Conservation (phyloP, 2,113 vertebrate species). For the Chionodraco myersi region DNA sequence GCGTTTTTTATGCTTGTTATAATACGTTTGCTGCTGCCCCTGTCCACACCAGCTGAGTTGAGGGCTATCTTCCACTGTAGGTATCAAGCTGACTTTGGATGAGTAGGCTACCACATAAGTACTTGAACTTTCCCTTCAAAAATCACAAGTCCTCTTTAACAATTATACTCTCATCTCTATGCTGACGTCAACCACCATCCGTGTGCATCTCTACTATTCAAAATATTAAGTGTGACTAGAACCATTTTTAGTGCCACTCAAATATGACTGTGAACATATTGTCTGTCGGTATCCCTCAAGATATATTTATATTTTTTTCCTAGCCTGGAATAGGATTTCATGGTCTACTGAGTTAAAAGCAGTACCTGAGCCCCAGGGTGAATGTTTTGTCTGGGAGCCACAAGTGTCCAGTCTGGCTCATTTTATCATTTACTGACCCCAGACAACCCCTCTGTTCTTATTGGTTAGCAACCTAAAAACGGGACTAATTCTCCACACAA, state of each 20-base stretch:
- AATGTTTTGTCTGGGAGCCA: constrained; percentile 68
- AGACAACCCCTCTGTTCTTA: constrained; percentile 69
- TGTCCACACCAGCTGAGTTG: too few relatives aligned
- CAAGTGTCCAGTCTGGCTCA: constrained; percentile 55
- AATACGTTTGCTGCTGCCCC: too few relatives aligned
- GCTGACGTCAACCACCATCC: neutral
- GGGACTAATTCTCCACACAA: constrained; percentile 47
- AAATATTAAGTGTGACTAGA: constrained; percentile 25
- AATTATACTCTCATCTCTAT: neutral
- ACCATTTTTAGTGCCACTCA: constrained; percentile 37
- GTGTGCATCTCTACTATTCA: constrained; percentile 13
- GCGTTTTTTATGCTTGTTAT: too few relatives aligned
- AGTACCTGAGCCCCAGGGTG: constrained; percentile 56
- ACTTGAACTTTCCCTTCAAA: neutral
- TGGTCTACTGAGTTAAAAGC: constrained; percentile 77
- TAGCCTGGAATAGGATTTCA: constrained; percentile 69
- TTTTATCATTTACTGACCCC: constrained; percentile 77
- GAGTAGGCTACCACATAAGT: too few relatives aligned
- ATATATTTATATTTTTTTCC: constrained; percentile 44
- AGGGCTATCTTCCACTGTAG: too few relatives aligned
- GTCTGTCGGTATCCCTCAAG: constrained; percentile 31
- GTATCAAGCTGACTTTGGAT: too few relatives aligned
- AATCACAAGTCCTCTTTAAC: neutral
- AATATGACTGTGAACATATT: constrained; percentile 2
- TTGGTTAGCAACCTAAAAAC: constrained; percentile 65